Evolutionary conservation across 2,113 vertebrate genomes (phyloP).

Genomic region (Oceanodroma tethys): DNA sequence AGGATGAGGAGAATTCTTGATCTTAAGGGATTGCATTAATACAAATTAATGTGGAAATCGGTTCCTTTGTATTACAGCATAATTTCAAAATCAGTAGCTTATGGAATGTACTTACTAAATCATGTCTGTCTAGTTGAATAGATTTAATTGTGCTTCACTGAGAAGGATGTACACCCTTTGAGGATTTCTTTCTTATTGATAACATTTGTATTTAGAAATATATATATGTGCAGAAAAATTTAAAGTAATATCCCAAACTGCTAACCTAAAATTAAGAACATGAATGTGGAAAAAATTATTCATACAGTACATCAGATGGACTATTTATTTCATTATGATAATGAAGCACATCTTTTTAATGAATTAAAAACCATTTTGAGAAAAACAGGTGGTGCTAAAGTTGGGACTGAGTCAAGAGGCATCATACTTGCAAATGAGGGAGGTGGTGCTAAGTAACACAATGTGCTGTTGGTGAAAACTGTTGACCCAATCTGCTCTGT

Average conservation of each 20-base stretch:
- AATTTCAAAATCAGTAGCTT: conserved; percentile 24
- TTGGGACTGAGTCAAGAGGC: background rate
- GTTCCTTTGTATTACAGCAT: conserved; percentile 26
- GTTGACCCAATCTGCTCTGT: background rate
- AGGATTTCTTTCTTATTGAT: background rate
- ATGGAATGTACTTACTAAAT: conserved; percentile 14
- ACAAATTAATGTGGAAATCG: conserved; percentile 56
- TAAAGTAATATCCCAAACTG: background rate
- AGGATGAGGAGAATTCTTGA: conserved; percentile 18
- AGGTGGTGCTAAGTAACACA: background rate
- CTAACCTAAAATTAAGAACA: background rate
- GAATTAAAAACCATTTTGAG: background rate
- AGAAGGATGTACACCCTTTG: background rate
- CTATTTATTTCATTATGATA: conserved; percentile 3
- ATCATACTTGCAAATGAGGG: conserved; percentile 5
- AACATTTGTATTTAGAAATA: conserved; percentile 23
- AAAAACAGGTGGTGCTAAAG: background rate
- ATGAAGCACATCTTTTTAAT: background rate
- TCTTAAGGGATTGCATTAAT: conserved; percentile 22
- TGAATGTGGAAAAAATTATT: background rate
- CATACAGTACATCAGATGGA: background rate
- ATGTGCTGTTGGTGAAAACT: background rate
- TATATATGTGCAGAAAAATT: background rate
- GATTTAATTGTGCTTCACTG: conserved; percentile 2
- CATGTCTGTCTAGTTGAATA: background rate